Conservation (phyloP, 1,140 invertebrate species). For the Drosophila kohkoa region DNA sequence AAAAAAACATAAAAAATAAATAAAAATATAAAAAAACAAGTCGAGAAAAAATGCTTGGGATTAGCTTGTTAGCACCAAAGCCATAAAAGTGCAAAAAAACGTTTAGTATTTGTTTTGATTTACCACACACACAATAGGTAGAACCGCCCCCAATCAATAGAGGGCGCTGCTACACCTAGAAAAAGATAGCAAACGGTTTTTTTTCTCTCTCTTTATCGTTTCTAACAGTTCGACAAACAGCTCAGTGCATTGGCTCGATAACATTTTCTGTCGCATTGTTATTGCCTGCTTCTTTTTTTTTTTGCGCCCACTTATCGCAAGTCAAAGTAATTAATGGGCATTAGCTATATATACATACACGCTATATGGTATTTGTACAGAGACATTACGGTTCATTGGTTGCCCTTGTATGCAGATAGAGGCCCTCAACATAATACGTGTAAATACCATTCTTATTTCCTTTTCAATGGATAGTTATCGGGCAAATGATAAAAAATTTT, state of each 20-base stretch:
- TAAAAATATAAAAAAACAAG: background rate
- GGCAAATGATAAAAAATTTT: background rate
- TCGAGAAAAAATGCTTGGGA: constrained; percentile 36
- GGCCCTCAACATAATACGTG: background rate
- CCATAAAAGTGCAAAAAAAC: constrained; percentile 57
- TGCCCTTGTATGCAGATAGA: background rate
- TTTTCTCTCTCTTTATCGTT: background rate
- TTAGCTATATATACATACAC: constrained; percentile 19
- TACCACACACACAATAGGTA: background rate
- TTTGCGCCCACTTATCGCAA: constrained; percentile 39
- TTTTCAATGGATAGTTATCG: background rate
- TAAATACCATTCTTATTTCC: background rate
- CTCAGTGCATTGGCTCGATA: constrained; percentile 33
- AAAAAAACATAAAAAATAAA: constrained; percentile 64
- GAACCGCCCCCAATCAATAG: constrained; percentile 23
- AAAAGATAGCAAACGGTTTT: background rate
- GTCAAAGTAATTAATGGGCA: constrained; percentile 37
- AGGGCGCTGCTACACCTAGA: background rate
- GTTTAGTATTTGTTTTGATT: constrained; percentile 67
- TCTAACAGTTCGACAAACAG: background rate
- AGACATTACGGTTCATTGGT: constrained; percentile 3
- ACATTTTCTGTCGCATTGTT: constrained; percentile 8
- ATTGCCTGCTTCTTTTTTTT: background rate
- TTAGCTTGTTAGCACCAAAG: constrained; percentile 22
- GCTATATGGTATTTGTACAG: background rate